phyloP scores from a whole-genome alignment of 2,888 invertebrate species.

The Conus canariensis region DNA sequence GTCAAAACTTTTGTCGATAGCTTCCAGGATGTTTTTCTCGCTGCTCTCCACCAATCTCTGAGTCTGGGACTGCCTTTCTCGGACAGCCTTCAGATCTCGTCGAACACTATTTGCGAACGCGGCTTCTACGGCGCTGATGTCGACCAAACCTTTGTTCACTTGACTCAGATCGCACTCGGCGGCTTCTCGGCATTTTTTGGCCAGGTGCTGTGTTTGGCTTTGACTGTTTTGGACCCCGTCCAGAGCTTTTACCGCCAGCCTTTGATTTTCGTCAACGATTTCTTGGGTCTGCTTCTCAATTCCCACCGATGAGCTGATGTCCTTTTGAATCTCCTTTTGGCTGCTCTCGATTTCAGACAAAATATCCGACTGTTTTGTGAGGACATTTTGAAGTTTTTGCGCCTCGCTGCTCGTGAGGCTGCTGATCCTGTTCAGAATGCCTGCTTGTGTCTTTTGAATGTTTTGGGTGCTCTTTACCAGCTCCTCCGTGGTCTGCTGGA shows the following conservation, averaged over 20 bases:
- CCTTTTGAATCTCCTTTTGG: background rate
- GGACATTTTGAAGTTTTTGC: background rate
- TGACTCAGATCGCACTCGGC: background rate
- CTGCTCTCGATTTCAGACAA: background rate
- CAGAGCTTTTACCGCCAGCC: background rate
- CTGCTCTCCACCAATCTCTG: background rate
- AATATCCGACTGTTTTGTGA: background rate
- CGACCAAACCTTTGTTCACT: background rate
- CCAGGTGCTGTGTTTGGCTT: background rate
- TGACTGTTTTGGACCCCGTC: background rate
- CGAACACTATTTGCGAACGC: background rate
- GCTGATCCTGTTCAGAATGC: background rate
- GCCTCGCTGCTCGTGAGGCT: background rate
- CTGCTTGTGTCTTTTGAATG: background rate
- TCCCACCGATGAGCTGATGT: background rate
- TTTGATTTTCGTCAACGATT: background rate
- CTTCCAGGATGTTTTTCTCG: background rate
- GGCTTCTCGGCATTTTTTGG: background rate
- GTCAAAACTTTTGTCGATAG: background rate
- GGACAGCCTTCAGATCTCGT: background rate
- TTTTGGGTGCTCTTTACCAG: background rate
- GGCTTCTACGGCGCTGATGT: background rate
- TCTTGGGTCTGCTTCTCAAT: background rate
- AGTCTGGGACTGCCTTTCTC: background rate
- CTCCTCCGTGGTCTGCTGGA: background rate